Percentiles rank a stretch among this genome's conserved stretches.
Evolutionary conservation across 2,113 vertebrate species (phyloP).

Genomic region (Gambusia affinis): DNA sequence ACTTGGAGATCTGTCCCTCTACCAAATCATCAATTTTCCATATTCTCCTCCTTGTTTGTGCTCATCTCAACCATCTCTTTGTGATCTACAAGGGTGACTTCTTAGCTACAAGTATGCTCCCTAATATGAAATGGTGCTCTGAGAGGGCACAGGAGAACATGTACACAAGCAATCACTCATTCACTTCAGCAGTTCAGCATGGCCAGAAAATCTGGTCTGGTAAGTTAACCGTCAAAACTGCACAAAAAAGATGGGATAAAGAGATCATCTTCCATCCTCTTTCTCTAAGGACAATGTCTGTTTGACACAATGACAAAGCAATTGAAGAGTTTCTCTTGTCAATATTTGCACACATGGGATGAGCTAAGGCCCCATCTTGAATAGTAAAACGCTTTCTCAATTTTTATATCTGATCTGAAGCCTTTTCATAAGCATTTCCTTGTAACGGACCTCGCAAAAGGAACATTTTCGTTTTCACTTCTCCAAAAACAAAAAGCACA

Average conservation of each 20-base stretch:
- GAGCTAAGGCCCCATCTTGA: neutral
- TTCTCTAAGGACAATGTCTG: constrained; percentile 26
- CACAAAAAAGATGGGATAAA: constrained; percentile 48
- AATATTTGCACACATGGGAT: neutral
- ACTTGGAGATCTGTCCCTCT: neutral
- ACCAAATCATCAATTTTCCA: neutral
- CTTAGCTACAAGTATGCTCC: neutral
- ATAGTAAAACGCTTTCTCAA: neutral
- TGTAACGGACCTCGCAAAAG: neutral
- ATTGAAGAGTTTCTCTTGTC: neutral
- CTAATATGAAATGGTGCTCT: neutral
- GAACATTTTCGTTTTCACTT: neutral
- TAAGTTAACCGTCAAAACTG: constrained; percentile 63
- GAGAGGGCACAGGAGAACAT: neutral
- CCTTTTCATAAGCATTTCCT: neutral
- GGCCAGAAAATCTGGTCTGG: constrained; percentile 61
- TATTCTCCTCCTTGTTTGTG: neutral
- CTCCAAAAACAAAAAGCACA: neutral
- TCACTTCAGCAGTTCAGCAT: neutral
- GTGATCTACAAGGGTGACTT: neutral
- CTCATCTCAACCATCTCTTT: neutral
- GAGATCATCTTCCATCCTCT: constrained; percentile 52
- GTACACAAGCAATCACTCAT: neutral
- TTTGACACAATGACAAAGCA: neutral
- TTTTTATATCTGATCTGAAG: neutral